Base-by-base conservation (phyloP, 1,140 invertebrate species). In the Eurosta solidaginis region DNA sequence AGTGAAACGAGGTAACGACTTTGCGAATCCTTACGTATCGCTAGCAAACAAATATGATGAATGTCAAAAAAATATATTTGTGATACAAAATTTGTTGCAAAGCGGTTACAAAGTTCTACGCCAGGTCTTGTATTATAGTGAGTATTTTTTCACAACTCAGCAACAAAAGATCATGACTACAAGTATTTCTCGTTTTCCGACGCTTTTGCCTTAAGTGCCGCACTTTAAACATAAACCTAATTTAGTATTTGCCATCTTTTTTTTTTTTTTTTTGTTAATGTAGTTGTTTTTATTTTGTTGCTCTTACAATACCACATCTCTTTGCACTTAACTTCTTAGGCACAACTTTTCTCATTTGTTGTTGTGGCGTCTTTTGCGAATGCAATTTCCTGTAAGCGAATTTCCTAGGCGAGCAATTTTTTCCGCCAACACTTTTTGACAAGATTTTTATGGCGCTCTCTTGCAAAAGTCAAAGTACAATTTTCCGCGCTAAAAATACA, bases 141-240 rank as follows among this genome's bases (percentile, higher is more conserved):
- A n/a, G n/a, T n/a, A n/a, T n/a, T n/a, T n/a, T n/a, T n/a, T n/a
- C n/a, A n/a, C n/a, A n/a, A n/a, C n/a, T n/a, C n/a, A n/a, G n/a
- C n/a, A n/a, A n/a, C n/a, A n/a, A n/a, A 17, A 1, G 12, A 17
- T 25, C 54, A 6, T n/a, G 52, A 25, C 7, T 33, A 25, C 33
- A 6, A 59, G 54, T 29, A 36, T 36, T 25, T 14, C 54, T 33
- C 17, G 33, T 54, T 54, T 29, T 42, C 14, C n/a, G 59, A 29
- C 59, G n/a, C 27, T 33, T 63, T 63, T 33, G 17, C 29, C 33
- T 36, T 68, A 68, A 68, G 59, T 68, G 59, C 59, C 33, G 59
- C 59, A 68, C 59, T 68, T 68, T 68, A 68, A 68, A 40, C 59
- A 68, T 68, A 40, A 40, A 68, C 27, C 59, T 68, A 42, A 68